Evolutionary conservation across 2,888 invertebrate species (phyloP).

Genomic region (Eupithecia dodoneata): DNA sequence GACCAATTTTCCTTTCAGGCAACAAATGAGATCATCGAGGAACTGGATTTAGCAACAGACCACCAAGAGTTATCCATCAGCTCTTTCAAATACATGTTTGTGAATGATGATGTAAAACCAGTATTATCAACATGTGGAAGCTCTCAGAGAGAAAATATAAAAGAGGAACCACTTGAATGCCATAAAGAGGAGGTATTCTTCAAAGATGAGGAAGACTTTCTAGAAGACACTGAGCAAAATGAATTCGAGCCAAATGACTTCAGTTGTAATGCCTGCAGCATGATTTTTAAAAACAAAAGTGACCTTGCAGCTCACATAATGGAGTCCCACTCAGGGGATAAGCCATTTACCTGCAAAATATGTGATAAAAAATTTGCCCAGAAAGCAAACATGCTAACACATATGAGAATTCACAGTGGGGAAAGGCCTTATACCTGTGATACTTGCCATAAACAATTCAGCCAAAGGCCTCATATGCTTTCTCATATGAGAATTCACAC

Average conservation of each 20-base stretch:
- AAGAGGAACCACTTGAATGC: neutral
- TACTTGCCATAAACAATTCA: constrained; percentile 23
- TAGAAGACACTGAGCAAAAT: neutral
- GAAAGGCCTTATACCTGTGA: constrained; percentile 28
- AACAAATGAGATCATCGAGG: neutral
- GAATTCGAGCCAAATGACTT: constrained; percentile 14
- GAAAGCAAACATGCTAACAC: constrained; percentile 15
- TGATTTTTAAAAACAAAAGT: constrained; percentile 21
- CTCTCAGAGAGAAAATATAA: neutral
- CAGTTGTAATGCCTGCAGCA: constrained; percentile 5
- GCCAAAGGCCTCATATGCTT: constrained; percentile 12
- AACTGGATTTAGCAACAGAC: neutral
- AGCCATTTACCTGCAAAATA: constrained; percentile 18
- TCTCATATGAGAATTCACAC: constrained; percentile 23
- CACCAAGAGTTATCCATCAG: neutral
- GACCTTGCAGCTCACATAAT: constrained; percentile 18
- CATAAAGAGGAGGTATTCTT: neutral
- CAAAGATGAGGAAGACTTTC: neutral
- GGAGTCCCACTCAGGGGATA: constrained; percentile 17
- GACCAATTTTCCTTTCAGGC: neutral
- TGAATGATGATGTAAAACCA: constrained; percentile 5
- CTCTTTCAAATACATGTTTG: constrained; percentile 5
- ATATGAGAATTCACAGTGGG: constrained; percentile 24
- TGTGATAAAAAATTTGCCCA: constrained; percentile 27
- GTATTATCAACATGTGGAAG: neutral